Evolutionary conservation across 2,113 vertebrate species (phyloP), one percentile per base, ranked within the genome.

Genomic region (Xerus inauris): DNA sequence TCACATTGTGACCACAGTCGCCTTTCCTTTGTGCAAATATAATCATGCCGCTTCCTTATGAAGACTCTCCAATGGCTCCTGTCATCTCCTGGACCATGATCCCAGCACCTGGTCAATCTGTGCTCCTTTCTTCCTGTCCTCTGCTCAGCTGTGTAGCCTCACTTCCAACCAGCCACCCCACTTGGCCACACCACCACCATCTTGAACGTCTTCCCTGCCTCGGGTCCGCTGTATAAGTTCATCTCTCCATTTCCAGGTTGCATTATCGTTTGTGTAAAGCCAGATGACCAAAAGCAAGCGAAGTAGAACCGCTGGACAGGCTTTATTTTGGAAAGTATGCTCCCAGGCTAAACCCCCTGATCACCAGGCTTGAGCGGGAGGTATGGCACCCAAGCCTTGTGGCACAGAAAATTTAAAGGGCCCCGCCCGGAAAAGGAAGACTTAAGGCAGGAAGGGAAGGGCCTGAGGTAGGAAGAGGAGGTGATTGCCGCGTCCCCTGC

Each of bases 101-200:
- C 3, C 28, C 1, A 20, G 10, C 19, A 57, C 17, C 7, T 22
- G 1, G 2, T 54, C 32, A n/a, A 30, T 54, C 10, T 26, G 11
- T 1, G 3, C 42, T 45, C 57, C 80, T 47, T 47, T 32, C 40
- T 32, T 16, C 32, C 45, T 71, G 0, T 59, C 28, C 38, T 47
- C 24, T 30, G 19, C 28, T 82, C 62, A 7, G 10, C 28, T 14
- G 42, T 5, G 3, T 3, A 40, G 59, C 13, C 28, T 28, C 57
- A 11, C 3, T 1, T 32, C n/a, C 30, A 3, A 0, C 38, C 3
- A 35, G 1, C n/a, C 24, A 62, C 47, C 51, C 26, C 42, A 35
- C 22, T 5, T 1, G n/a, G 8, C 13, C 1, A 5, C 17, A 12
- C 49, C 20, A 10, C 13, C 0, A 0, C n/a, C 59, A 22, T n/a